phyloP scores from a whole-genome alignment of 2,113 vertebrate species.

The Rhagologus leucostigma region DNA sequence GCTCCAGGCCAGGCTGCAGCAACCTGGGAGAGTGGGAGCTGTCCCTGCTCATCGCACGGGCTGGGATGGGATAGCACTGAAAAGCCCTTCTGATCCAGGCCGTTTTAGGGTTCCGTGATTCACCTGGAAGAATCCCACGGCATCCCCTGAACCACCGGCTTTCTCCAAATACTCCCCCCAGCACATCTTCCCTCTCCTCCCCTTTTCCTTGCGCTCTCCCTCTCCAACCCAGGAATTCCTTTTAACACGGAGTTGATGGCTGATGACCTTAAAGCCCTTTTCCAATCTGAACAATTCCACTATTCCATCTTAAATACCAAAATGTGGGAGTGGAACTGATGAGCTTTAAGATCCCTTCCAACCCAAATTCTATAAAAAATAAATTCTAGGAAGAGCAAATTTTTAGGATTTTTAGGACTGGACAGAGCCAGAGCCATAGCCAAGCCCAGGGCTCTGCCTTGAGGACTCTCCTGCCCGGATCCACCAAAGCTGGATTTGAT shows the following conservation, averaged over 20 bases:
- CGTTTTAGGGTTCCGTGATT: rapidly evolving
- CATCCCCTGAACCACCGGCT: too few relatives aligned
- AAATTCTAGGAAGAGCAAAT: too few relatives aligned
- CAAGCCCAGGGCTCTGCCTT: neutral
- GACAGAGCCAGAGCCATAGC: too few relatives aligned
- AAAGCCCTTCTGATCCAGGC: neutral
- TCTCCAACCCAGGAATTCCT: too few relatives aligned
- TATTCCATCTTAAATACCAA: neutral
- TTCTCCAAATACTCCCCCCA: neutral
- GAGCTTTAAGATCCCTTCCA: neutral
- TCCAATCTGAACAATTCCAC: neutral
- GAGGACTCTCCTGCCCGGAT: neutral
- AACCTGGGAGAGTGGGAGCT: rapidly evolving
- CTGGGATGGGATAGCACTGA: neutral
- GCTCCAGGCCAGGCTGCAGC: neutral
- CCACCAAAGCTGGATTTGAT: neutral
- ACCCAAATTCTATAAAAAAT: neutral
- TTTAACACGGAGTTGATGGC: rapidly evolving
- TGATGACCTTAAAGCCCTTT: neutral
- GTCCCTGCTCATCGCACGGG: neutral
- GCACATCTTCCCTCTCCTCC: neutral
- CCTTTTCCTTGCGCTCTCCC: neutral
- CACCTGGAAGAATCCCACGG: neutral
- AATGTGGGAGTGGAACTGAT: rapidly evolving
- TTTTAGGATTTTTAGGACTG: neutral